Conservation (phyloP, 2,113 vertebrate genomes). For the Chionomys nivalis region DNA sequence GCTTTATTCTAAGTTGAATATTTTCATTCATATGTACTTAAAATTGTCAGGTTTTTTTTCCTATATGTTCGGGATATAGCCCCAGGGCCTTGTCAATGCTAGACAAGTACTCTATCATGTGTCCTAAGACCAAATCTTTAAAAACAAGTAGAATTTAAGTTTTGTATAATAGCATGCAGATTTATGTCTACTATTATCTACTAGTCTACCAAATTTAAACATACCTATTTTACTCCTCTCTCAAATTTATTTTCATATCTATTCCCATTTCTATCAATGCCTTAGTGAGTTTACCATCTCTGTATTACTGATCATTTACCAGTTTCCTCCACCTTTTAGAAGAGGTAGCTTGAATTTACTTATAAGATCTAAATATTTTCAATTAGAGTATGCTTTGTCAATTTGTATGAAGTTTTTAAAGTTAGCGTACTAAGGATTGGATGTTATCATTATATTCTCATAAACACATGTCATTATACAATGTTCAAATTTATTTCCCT, state of each 20-base stretch:
- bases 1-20: background rate
- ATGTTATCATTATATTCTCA: background rate
- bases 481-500: background rate
- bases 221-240: background rate
- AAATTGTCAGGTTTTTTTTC: background rate
- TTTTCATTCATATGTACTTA: background rate
- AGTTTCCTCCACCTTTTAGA: background rate
- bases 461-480: background rate
- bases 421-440: background rate
- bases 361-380: background rate
- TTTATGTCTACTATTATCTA: background rate
- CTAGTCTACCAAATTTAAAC: background rate
- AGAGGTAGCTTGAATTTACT: background rate
- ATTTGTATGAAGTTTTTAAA: background rate
- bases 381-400: conserved; percentile 11
- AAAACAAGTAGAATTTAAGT: background rate
- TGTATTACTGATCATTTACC: background rate
- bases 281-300: conserved; percentile 24
- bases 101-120: background rate
- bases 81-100: background rate
- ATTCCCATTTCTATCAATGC: background rate
- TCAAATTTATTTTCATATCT: background rate
- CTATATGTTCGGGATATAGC: background rate
- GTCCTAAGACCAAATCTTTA: background rate
- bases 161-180: background rate